A percentile compares a stretch with the other conserved stretches of the same genome.
These are phyloP conservation scores for Macrobrachium nipponense DNA, from an alignment of 1,140 invertebrate species.

Conservation along the genomic window DNA sequence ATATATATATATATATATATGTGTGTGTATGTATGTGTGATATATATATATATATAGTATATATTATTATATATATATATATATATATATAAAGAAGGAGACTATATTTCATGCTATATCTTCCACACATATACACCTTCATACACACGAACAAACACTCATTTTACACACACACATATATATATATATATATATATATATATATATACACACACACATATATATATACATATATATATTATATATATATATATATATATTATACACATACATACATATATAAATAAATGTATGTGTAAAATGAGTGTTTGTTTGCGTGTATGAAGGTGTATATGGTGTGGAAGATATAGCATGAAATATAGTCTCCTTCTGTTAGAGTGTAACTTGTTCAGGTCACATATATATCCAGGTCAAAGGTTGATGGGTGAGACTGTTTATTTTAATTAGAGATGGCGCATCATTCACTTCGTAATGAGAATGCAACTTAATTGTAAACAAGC, in stretches of 20 bases:
- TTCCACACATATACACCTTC: no score
- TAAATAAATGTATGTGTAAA: background rate
- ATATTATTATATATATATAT: constrained; percentile 8
- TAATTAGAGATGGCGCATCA: no score
- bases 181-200: constrained; percentile 15
- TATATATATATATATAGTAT: constrained; percentile 22
- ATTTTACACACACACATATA: background rate
- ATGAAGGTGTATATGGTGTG: background rate
- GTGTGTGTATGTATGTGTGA: no score
- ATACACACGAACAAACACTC: no score
- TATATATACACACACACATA: background rate
- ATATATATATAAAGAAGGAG: no score
- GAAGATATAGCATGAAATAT: background rate
- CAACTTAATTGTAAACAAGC: no score
- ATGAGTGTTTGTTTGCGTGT: background rate
- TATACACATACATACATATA: background rate
- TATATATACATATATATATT: constrained; percentile 19
- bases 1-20: constrained; percentile 8
- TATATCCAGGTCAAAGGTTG: no score
- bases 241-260: constrained; percentile 9
- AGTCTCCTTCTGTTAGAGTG: no score
- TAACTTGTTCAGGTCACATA: no score
- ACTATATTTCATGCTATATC: no score
- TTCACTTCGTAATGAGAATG: no score
- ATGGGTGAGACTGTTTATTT: no score